Evolutionary conservation across 2,888 invertebrate genomes (phyloP), one percentile per base, ranked within the genome.

Genomic region (Drosophila anomelani): DNA sequence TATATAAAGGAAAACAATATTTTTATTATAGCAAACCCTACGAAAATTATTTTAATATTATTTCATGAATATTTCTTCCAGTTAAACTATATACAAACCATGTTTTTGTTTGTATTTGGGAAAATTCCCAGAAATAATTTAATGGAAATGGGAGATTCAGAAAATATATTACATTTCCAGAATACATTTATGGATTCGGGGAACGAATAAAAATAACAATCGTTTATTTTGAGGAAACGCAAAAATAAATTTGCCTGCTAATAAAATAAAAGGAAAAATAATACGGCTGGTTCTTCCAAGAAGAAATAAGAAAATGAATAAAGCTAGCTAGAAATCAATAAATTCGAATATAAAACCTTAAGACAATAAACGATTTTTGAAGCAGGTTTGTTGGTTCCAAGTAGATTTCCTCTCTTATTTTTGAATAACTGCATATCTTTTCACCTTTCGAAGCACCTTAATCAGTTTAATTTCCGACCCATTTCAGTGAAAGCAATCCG

Each of bases 401-500:
- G 0, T 4, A 51, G 20, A 34, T 0, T 5, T 20, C 7, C 8
- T 13, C 2, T 13, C 12, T 1, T 17, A 0, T 20, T 13, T 51
- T 6, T 23, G 15, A 34, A 15, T 15, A 34, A 2, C 20, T 20
- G 0, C 15, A 23, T 3, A 23, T 5, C 5, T 20, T 34, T 43
- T 15, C n/a, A 4, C 13, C 36, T 36, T 12, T 26, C 4, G 20
- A 20, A 17, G 4, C 13, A 17, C 39, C n/a, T 55, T 34, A 47
- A 64, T 64, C 70, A 34, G 71, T 57, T 71, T 20, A 38, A 70
- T 57, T 70, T 46, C 17, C 47, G 44, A 49, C 71, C 71, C 58
- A 68, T 47, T 70, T 41, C 46, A 20, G 39, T 47, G 67, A 36
- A 70, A 68, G 58, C 20, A 68, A 68, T 70, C 67, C 67, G 67